Base-by-base conservation (phyloP, 2,888 invertebrate species). In the Keiferia lycopersicella region DNA sequence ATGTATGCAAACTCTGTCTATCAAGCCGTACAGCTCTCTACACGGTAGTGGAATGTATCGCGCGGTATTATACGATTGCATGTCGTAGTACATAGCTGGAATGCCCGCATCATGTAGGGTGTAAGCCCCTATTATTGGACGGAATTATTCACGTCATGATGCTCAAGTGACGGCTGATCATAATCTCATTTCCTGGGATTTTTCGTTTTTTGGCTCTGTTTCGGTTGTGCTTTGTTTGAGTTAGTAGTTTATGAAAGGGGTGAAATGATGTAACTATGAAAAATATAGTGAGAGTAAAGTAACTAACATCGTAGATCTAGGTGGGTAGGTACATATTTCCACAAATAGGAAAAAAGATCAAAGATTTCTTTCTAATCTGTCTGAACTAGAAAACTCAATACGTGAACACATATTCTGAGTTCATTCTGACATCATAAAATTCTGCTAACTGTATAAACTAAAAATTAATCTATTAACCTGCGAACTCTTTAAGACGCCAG, bases 61-160 rank as follows among this genome's bases (percentile, higher is more conserved):
- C 80, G 81, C 83, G 80, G 80, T 81, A 74, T 76, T 75, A 75
- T 83, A 80, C 82, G 78, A 81, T 84, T 79, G 65, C 87, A 82
- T 87, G 81, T 84, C 87, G 71, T 86, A 83, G 86, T 86, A 87
- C 82, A 83, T 82, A 76, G 76, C 74, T 79, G 71, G 78, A 73
- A 84, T 81, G 74, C 89, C 88, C 88, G 87, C 84, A 88, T 87
- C 72, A 75, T 66, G 72, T 77, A 76, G 83, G 82, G 77, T 76
- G 74, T 71, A 75, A 34, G 34, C 82, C 84, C 83, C 83, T 83
- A 82, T 84, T 86, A 84, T 85, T 86, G 82, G 81, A 83, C 74
- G 72, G 76, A 81, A 87, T 87, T 86, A 86, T 84, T 81, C 80
- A 82, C 82, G 77, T 81, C 81, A 80, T 79, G 78, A 76, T 73